These are phyloP conservation scores for Natrix natrix DNA, from an alignment of 2,797 vertebrate genomes.

Conservation along the genomic window DNA sequence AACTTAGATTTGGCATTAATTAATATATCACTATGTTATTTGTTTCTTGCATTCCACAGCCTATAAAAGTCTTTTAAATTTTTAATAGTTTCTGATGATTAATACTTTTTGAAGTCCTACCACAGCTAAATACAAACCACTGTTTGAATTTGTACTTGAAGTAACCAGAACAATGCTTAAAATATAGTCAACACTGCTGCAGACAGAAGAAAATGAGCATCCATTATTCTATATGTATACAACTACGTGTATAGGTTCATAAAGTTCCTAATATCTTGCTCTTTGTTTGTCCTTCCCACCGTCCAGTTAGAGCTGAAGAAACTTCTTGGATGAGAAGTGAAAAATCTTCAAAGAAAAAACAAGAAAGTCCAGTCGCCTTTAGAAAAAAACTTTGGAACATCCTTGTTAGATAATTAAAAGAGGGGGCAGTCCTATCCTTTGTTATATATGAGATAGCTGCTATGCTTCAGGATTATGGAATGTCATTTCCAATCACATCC, in stretches of 20 bases:
- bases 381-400: too few relatives aligned
- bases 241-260: too few relatives aligned
- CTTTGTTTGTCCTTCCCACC: not conserved
- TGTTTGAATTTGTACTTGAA: constrained; percentile 28
- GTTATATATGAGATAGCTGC: not conserved
- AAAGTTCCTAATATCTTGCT: not conserved
- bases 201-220: not conserved
- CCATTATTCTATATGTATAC: not conserved
- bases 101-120: constrained; percentile 43
- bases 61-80: constrained; percentile 40
- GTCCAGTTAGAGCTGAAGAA: too few relatives aligned
- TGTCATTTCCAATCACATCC: not conserved
- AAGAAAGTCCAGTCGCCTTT: too few relatives aligned
- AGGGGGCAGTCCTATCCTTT: not conserved
- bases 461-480: not conserved
- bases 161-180: constrained; percentile 28
- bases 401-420: not conserved
- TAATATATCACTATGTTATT: constrained; percentile 34
- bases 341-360: too few relatives aligned
- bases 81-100: constrained; percentile 43
- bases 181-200: not conserved
- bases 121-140: constrained; percentile 18
- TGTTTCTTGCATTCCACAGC: constrained; percentile 19
- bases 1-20: constrained; percentile 47
- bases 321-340: too few relatives aligned